A percentile compares a stretch with the other conserved stretches of the same genome.
Evolutionary conservation across 2,888 invertebrate genomes (phyloP).

Genomic region (Yponomeuta cagnagella): DNA sequence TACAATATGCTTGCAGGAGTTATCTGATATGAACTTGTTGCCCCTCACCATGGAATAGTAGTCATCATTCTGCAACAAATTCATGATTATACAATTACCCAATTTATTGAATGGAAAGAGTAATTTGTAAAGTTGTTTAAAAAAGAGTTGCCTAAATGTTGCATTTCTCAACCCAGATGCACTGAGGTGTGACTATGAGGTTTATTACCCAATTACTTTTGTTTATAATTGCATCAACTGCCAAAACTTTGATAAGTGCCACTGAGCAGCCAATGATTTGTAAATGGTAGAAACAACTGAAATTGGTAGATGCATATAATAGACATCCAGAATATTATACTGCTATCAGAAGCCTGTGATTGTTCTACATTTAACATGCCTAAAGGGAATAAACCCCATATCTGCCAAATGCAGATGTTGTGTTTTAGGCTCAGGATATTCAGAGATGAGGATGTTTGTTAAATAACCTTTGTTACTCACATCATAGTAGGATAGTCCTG

Average conservation of each 20-base stretch:
- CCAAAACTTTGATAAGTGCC: no score
- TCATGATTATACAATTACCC: neutral
- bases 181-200: neutral
- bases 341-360: no score
- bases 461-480: constrained; percentile 36
- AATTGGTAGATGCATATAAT: no score
- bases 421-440: no score
- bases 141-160: neutral
- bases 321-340: no score
- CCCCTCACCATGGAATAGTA: constrained; percentile 69
- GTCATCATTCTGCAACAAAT: constrained; percentile 57
- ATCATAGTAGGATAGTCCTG: constrained; percentile 65
- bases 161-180: neutral
- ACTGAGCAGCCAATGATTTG: no score
- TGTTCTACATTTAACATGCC: no score
- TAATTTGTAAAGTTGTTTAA: neutral
- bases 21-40: constrained; percentile 61
- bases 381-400: no score
- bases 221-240: neutral
- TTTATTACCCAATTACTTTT: constrained; percentile 2
- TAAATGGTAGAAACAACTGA: no score
- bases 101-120: neutral
- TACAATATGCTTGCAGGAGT: constrained; percentile 57
- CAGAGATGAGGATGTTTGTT: neutral
- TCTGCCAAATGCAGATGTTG: no score